phyloP scores from a whole-genome alignment of 2,888 invertebrate species.

The Chloroclysta siterata region DNA sequence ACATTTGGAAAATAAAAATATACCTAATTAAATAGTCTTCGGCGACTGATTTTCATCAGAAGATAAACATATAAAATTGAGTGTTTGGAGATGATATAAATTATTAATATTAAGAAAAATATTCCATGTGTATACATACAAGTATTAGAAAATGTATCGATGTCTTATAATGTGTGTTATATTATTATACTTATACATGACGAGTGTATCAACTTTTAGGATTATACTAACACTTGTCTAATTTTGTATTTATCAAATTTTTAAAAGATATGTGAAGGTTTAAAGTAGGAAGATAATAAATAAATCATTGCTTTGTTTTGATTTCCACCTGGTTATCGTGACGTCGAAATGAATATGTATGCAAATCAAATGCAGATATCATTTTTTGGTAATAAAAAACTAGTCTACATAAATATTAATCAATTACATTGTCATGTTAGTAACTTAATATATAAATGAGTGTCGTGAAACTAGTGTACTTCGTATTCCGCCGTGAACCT shows the following conservation, averaged over 20 bases:
- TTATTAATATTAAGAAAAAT: slow-evolving; percentile 28
- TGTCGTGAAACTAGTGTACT: slow-evolving; percentile 38
- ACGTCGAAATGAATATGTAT: background rate
- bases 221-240: slow-evolving; percentile 28
- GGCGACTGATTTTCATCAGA: slow-evolving; percentile 80
- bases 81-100: slow-evolving; percentile 46
- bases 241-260: slow-evolving; percentile 22
- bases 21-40: slow-evolving; percentile 62
- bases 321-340: slow-evolving; percentile 14
- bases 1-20: slow-evolving; percentile 45
- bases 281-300: slow-evolving; percentile 5
- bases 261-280: slow-evolving; percentile 12
- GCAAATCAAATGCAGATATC: slow-evolving; percentile 27
- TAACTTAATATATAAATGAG: slow-evolving; percentile 28
- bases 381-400: background rate
- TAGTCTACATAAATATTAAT: slow-evolving; percentile 29
- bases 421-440: slow-evolving; percentile 26
- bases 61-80: slow-evolving; percentile 60
- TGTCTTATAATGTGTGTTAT: slow-evolving; percentile 61
- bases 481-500: slow-evolving; percentile 31
- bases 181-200: slow-evolving; percentile 55
- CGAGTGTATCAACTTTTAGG: slow-evolving; percentile 38
- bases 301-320: slow-evolving; percentile 16
- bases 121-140: slow-evolving; percentile 69
- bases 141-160: slow-evolving; percentile 62